Evolutionary conservation across 2,113 vertebrate genomes (phyloP).

Genomic region (Sialia sialis): DNA sequence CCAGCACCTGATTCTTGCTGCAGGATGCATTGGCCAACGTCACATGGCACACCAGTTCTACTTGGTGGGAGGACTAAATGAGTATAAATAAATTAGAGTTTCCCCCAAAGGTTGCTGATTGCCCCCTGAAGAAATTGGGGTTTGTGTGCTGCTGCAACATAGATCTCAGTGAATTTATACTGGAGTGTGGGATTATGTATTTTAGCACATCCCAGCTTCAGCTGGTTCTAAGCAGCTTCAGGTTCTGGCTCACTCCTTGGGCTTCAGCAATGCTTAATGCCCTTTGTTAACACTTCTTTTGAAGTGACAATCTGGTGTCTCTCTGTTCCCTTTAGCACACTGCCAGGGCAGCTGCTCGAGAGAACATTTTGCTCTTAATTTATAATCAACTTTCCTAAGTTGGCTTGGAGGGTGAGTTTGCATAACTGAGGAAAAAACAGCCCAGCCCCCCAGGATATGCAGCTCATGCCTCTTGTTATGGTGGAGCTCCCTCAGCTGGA

Average conservation of each 20-base stretch:
- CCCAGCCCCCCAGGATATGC: not conserved
- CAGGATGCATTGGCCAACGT: not conserved
- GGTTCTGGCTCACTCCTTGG: not conserved
- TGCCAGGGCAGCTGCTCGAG: not conserved
- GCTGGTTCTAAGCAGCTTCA: not conserved
- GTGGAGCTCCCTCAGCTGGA: not conserved
- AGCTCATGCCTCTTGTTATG: not conserved
- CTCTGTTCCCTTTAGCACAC: not conserved
- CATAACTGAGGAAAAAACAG: not conserved
- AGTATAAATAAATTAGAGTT: accelerated
- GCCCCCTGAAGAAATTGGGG: accelerated
- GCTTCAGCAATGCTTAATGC: not conserved
- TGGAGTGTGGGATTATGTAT: not conserved
- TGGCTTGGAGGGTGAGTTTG: not conserved
- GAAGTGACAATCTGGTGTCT: not conserved
- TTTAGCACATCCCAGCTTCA: not conserved
- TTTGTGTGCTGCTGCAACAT: not conserved
- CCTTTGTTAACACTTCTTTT: not conserved
- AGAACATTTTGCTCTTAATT: not conserved
- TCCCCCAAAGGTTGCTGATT: not conserved
- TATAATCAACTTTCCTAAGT: not conserved
- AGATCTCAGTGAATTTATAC: not conserved
- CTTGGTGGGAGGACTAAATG: not conserved
- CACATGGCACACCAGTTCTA: accelerated
- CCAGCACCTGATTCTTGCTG: not conserved